Evolutionary conservation across 2,797 vertebrate species (phyloP).

Genomic region (Acipenser ruthenus): DNA sequence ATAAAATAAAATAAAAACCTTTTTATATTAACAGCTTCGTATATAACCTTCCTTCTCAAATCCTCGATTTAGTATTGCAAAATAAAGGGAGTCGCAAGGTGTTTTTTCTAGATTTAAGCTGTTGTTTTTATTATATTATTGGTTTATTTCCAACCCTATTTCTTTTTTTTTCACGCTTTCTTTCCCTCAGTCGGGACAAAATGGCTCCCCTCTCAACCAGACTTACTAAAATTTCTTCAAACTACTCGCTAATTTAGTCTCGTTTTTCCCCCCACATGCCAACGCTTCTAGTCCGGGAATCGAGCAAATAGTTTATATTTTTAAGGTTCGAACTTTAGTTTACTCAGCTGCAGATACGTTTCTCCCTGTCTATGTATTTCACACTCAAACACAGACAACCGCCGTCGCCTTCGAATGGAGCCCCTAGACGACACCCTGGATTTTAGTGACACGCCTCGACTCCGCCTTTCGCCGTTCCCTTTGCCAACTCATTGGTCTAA

Average conservation of each 20-base stretch:
- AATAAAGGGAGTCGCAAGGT: conserved; percentile 28
- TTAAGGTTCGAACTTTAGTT: conserved; percentile 21
- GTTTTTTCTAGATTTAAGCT: conserved; percentile 27
- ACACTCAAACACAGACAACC: conserved; percentile 57
- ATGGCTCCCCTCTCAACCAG: conserved; percentile 60
- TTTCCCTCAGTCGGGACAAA: conserved; percentile 72
- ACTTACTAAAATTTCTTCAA: conserved; percentile 59
- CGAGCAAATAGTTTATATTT: conserved; percentile 23
- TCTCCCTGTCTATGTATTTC: conserved; percentile 35
- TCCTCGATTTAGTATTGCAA: conserved; percentile 6
- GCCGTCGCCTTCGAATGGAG: conserved; percentile 72
- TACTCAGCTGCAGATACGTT: conserved; percentile 23
- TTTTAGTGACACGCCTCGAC: conserved; percentile 32
- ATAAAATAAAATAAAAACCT: conserved; percentile 34
- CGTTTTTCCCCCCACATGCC: conserved; percentile 60
- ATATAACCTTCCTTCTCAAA: not conserved
- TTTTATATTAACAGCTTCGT: not conserved
- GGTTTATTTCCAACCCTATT: conserved; percentile 42
- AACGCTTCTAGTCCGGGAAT: conserved; percentile 33
- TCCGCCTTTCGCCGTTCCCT: conserved; percentile 38
- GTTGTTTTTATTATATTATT: conserved; percentile 33
- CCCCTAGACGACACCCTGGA: conserved; percentile 63
- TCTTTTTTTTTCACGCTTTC: conserved; percentile 53
- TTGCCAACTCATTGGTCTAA: conserved; percentile 29
- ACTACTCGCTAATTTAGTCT: conserved; percentile 64